Evolutionary conservation across 1,140 invertebrate genomes (phyloP), one percentile per base, ranked within the genome.

Genomic region (Marisa cornuarietis): DNA sequence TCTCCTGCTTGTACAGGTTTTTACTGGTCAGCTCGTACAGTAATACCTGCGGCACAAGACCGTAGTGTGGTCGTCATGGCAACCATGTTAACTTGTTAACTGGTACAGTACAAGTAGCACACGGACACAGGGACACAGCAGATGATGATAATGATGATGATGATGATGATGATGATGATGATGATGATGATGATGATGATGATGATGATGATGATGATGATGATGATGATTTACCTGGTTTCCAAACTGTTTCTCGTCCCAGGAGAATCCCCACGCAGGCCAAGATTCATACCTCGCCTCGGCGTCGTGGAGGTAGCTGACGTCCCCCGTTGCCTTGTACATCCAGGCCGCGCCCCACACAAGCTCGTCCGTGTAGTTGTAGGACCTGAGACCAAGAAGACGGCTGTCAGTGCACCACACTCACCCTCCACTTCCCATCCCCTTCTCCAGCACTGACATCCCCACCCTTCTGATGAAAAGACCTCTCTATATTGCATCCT

Each of bases 321-420:
- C 78, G 13, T 93, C 91, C 13, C 92, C 92, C 0, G 93, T 94
- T 8, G 93, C 93, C 78, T 92, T 92, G 88, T 92, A 93, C 11
- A 94, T 87, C 94, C 94, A 94, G 5, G 91, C 88, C 0, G 93
- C 93, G 0, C 93, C 92, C 93, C 93, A 94, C 0, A 0, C 93
- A 68, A 94, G 86, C 81, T 94, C 93, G 85, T 94, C 94, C 1
- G 92, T 92, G 82, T 93, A 94, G 72, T 92, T 76, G 20, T 26
- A 65, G 14, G 80, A 81, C 26, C 80, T 81, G 75, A 10, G 65
- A 13, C 10, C n/a, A 68, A 68, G 22, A 31, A 4, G 2, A 63
- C n/a, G 18, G n/a, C 7, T 2, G 62, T 63, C 62, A 20, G 62
- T 63, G 18, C n/a, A 7, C n/a, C 18, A 2, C 7, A 20, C 62